Conservation (phyloP, 2,797 vertebrate genomes). For the Micrastur ruficollis region DNA sequence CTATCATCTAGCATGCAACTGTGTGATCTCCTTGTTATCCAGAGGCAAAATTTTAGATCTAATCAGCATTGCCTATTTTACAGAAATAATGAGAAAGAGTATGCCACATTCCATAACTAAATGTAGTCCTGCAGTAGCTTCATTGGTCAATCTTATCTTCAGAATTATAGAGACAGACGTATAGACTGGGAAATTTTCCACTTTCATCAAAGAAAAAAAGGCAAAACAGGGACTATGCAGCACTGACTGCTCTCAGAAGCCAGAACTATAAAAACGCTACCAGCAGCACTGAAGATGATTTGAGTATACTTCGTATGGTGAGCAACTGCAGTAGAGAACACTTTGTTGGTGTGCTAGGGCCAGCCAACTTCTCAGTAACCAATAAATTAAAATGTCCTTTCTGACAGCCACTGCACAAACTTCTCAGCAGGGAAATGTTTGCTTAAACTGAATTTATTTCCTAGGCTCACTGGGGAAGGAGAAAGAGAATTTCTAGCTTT, state of each 20-base stretch:
- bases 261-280: neutral
- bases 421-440: slow-evolving; percentile 23
- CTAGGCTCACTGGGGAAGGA: neutral
- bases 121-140: neutral
- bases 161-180: neutral
- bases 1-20: neutral
- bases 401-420: neutral
- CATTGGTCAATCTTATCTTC: slow-evolving; percentile 11
- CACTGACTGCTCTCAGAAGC: neutral
- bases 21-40: neutral
- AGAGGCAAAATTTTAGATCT: neutral
- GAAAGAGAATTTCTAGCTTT: neutral
- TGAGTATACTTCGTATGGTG: neutral
- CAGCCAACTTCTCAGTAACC: neutral
- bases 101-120: neutral
- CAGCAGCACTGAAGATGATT: neutral
- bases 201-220: neutral
- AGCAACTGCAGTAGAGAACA: neutral
- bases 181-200: slow-evolving; percentile 1
- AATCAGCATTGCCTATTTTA: neutral
- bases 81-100: slow-evolving; percentile 2
- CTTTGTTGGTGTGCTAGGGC: neutral
- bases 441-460: slow-evolving; percentile 36
- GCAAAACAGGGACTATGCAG: neutral
- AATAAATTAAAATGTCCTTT: slow-evolving; percentile 31